Evolutionary conservation across 2,888 invertebrate species (phyloP), one percentile per base, ranked within the genome.

Genomic region (Hedya salicella): DNA sequence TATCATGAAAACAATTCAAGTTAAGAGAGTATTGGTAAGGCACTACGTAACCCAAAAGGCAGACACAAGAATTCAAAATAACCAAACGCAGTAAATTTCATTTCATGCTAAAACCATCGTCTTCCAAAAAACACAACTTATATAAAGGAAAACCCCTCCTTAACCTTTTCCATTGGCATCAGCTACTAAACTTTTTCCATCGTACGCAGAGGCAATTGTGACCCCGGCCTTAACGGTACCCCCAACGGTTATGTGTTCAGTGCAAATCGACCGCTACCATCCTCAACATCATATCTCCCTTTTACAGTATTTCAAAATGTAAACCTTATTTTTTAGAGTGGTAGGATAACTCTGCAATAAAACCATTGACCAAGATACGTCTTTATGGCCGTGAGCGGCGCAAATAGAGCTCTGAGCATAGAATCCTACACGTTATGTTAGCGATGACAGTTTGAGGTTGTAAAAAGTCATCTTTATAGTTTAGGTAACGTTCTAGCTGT

Each of bases 381-480:
- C n/a, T 13, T 36, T 36, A 1, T 3, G n/a, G 17, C 4, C 1
- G 17, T 3, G 44, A 44, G 17, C 2, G 13, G 44, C 1, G 17
- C 25, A 44, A 46, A 57, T 32, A 53, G 54, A 39, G 21, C 25
- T 17, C 25, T 46, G 57, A 14, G 46, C 65, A 52, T 59, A 65
- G 59, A 65, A 21, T 59, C 59, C 17, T 59, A 49, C 36, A 46
- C 39, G 59, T 65, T 39, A 65, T 53, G 65, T 9, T 25, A 4
- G 25, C 39, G 59, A 59, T 53, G 59, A 59, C 65, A 65, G 46
- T 65, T 65, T 59, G 59, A n/a, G 59, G 65, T 64, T 44, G 59
- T 65, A 65, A 65, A 65, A 65, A 65, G 65, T 65, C 65, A 65
- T 65, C 52, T 65, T 65, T 65, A 65, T 59, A 46, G 59, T 65